phyloP scores from a whole-genome alignment of 53 echinoderm and acorn worm species.

The Antedon mediterranea region DNA sequence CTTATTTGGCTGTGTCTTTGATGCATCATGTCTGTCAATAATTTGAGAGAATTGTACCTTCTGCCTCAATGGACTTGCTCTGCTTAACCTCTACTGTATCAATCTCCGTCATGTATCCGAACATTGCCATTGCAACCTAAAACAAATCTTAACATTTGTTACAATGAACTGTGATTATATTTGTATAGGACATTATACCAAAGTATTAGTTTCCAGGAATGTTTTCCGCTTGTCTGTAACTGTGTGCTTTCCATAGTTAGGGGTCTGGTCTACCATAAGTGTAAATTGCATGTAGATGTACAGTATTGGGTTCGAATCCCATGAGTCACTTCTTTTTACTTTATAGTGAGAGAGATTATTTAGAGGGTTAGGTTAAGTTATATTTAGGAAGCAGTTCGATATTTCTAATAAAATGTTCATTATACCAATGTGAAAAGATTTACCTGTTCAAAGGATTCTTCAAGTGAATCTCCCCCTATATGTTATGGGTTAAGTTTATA shows the following conservation, averaged over 20 bases:
- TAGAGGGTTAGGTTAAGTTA: too few species aligned
- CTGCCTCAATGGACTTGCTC: conserved; percentile 38
- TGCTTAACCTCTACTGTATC: conserved; percentile 47
- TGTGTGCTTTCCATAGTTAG: too few species aligned
- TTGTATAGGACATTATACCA: too few species aligned
- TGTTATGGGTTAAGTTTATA: background rate
- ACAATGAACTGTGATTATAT: background rate
- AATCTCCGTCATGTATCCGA: conserved; percentile 96
- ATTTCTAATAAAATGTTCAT: too few species aligned
- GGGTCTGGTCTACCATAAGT: too few species aligned
- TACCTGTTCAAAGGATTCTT: conserved; percentile 91
- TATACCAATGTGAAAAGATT: background rate
- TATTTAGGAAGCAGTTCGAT: too few species aligned
- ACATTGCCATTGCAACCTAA: conserved; percentile 65
- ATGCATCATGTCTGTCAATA: background rate
- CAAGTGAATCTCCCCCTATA: conserved; percentile 59
- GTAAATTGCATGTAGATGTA: too few species aligned
- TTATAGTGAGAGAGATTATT: too few species aligned
- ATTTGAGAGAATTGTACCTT: conserved; percentile 37
- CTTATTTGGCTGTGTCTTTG: background rate
- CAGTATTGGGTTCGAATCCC: too few species aligned
- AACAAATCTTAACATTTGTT: background rate
- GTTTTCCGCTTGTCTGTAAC: too few species aligned
- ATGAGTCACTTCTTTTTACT: too few species aligned
- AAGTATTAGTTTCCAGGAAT: too few species aligned